phyloP scores from a whole-genome alignment of 2,113 vertebrate genomes.

The Miniopterus natalensis region DNA sequence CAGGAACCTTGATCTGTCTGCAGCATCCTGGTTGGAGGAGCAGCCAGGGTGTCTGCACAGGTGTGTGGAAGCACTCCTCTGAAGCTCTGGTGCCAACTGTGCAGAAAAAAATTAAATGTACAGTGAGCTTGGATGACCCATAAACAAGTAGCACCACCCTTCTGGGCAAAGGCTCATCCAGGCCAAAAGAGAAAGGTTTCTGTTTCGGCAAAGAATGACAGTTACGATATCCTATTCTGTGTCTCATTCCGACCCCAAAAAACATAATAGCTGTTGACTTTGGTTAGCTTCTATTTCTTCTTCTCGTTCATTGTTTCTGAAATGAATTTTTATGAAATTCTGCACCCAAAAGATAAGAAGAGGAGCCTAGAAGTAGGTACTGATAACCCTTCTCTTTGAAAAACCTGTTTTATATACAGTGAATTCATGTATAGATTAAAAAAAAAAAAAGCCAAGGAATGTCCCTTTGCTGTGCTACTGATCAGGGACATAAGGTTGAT shows the following conservation, averaged over 20 bases:
- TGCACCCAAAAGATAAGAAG: neutral
- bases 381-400: constrained; percentile 5
- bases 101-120: neutral
- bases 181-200: neutral
- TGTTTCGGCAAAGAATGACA: neutral
- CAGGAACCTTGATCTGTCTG: neutral
- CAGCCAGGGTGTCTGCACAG: neutral
- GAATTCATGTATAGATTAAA: neutral
- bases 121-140: neutral
- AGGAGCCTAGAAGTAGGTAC: neutral
- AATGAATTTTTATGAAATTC: constrained; percentile 49
- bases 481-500: neutral
- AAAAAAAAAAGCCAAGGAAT: neutral
- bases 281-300: constrained; percentile 33
- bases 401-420: neutral
- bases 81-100: neutral
- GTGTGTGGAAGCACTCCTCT: neutral
- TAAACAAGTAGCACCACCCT: neutral
- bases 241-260: constrained; percentile 30
- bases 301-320: constrained; percentile 14
- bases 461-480: neutral
- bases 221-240: neutral
- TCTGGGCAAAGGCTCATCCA: neutral
- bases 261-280: neutral
- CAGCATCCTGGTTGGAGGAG: neutral